Evolutionary conservation across 2,888 invertebrate species (phyloP).

Genomic region (Drosophila limbata): DNA sequence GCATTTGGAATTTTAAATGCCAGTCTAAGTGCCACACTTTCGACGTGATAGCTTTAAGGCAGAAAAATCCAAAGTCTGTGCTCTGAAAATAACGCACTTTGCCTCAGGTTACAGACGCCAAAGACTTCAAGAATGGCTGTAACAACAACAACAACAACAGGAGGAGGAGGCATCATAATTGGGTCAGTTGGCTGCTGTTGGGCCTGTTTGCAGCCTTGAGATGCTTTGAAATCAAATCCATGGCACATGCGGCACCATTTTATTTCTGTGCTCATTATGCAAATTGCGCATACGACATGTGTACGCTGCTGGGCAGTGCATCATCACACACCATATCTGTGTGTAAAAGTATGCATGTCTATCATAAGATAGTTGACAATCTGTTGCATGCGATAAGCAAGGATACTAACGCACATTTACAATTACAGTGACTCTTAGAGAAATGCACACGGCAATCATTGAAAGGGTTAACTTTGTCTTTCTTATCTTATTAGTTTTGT

Average conservation of each 20-base stretch:
- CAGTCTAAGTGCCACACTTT: constrained; percentile 49
- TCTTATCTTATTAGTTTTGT: neutral
- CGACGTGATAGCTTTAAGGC: constrained; percentile 66
- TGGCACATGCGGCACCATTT: constrained; percentile 44
- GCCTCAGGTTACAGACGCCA: constrained; percentile 69
- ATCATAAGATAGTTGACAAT: constrained; percentile 54
- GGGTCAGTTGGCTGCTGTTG: constrained; percentile 55
- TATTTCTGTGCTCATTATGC: constrained; percentile 69
- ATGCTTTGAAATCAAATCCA: constrained; percentile 45
- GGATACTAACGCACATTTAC: constrained; percentile 12
- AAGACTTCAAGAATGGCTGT: constrained; percentile 32
- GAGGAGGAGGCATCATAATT: constrained; percentile 51
- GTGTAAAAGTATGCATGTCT: constrained; percentile 18
- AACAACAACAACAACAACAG: constrained; percentile 6
- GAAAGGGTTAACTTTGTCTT: neutral
- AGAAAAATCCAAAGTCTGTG: constrained; percentile 37
- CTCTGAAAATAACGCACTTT: constrained; percentile 35
- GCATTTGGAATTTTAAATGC: constrained; percentile 60
- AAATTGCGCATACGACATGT: constrained; percentile 71
- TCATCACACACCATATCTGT: constrained; percentile 29
- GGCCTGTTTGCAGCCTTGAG: constrained; percentile 23
- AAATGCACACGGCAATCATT: neutral
- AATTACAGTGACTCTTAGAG: constrained; percentile 14
- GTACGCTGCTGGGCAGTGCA: constrained; percentile 38
- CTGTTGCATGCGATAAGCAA: constrained; percentile 60